phyloP scores from a whole-genome alignment of 2,797 vertebrate species.

The Graptemys geographica region DNA sequence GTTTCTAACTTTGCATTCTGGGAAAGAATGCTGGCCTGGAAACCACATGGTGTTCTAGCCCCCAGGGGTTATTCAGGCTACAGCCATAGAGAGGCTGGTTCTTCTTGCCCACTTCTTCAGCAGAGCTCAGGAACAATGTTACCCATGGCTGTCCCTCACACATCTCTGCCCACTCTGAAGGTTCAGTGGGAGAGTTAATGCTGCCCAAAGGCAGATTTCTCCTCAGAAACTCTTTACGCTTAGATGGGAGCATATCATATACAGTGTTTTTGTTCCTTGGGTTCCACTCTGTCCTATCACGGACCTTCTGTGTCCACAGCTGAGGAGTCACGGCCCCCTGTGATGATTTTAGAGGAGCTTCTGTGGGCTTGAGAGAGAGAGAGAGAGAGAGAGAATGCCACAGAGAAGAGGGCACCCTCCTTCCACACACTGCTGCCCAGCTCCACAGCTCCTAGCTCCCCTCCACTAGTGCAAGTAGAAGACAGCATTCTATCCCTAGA shows the following conservation, averaged over 20 bases:
- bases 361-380: not conserved
- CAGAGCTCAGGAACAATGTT: not conserved
- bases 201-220: not conserved
- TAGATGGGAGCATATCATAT: not conserved
- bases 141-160: not conserved
- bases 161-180: not conserved
- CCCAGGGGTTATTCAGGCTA: accelerated
- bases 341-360: not conserved
- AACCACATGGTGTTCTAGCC: not conserved
- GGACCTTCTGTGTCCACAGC: not conserved
- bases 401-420: not conserved
- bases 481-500: slow-evolving; percentile 21
- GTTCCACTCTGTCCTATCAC: not conserved
- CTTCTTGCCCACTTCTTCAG: not conserved
- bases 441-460: not conserved
- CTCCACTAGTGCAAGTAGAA: slow-evolving; percentile 28
- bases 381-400: not conserved
- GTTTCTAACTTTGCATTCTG: not conserved
- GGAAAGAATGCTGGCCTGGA: not conserved
- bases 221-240: not conserved
- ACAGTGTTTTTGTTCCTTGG: not conserved
- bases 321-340: not conserved
- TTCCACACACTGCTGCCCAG: too few relatives aligned
- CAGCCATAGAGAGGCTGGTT: not conserved
- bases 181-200: slow-evolving; percentile 2